Evolutionary conservation across 1,140 invertebrate genomes (phyloP), one percentile per base, ranked within the genome.

Genomic region (Episyrphus balteatus): DNA sequence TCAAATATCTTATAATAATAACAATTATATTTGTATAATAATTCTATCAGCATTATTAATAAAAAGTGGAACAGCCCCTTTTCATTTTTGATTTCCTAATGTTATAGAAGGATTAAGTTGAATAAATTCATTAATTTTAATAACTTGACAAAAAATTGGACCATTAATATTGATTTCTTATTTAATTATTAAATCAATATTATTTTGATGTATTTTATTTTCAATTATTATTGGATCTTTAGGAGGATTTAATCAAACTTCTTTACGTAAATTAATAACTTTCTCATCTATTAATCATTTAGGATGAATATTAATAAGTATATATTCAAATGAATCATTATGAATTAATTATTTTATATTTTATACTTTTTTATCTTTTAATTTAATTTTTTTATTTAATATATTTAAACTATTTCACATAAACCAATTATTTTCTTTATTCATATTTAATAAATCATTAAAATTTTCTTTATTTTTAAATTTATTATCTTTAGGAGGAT

Each of bases 261-360:
- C 67, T 11, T 30, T 74, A 45, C 68, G 71, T 38, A 74, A 73
- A 73, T 55, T 74, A 54, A 56, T 75, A 68, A 52, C 66, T 42
- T 74, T 67, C 59, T 75, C 73, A 32, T 75, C 72, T 5, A 75
- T 75, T 69, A 74, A 73, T 55, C 71, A 75, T 55, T 66, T 74
- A 62, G 65, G 66, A 13, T 75, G 72, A 72, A 69, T 75, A 69
- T 44, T 74, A 47, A 51, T 51, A 45, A 44, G 51, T 31, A 54
- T 69, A 55, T 49, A 62, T 57, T 59, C 63, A 56, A 70, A 53
- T 26, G 55, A 69, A 57, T 65, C 54, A 52, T 49, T 69, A 56
- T 71, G 69, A 69, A 34, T 69, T 18, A 49, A 61, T 51, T 73
- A 72, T 55, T 67, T 72, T 52, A 21, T 62, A 44, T 58, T 72